phyloP scores from a whole-genome alignment of 2,888 invertebrate species.

The Heteromyza rotundicornis region DNA sequence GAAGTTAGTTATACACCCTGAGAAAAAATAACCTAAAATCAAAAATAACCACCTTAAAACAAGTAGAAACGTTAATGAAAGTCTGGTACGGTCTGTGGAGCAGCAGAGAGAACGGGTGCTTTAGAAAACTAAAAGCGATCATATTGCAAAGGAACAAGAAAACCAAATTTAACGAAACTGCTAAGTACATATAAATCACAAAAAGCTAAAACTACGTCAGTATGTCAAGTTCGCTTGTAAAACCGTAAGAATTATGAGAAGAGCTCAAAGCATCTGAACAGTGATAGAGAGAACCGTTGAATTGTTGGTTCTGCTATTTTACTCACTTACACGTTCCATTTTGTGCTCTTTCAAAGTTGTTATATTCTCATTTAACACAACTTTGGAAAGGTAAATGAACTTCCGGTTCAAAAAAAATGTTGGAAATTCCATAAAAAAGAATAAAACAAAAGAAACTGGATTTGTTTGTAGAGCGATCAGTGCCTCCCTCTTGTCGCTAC shows the following conservation, averaged over 20 bases:
- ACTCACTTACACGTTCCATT: slow-evolving; percentile 15
- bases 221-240: slow-evolving; percentile 57
- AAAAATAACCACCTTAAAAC: no score
- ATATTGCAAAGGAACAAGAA: neutral
- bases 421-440: slow-evolving; percentile 33
- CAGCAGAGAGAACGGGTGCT: no score
- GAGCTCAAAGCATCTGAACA: no score
- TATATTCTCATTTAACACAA: neutral
- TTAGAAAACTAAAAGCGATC: no score
- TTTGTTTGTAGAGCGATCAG: neutral
- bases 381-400: slow-evolving; percentile 51
- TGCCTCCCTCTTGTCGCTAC: neutral
- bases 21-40: no score
- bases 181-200: slow-evolving; percentile 27
- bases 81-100: no score
- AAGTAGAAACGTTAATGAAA: no score
- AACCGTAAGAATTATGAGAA: no score
- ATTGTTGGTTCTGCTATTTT: no score
- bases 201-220: slow-evolving; percentile 52
- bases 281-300: no score
- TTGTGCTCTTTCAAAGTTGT: no score
- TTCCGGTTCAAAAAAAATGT: slow-evolving; percentile 44
- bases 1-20: no score
- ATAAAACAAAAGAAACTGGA: neutral
- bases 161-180: slow-evolving; percentile 8